Conservation (phyloP, 2,113 vertebrate species). For the Pagrus major region DNA sequence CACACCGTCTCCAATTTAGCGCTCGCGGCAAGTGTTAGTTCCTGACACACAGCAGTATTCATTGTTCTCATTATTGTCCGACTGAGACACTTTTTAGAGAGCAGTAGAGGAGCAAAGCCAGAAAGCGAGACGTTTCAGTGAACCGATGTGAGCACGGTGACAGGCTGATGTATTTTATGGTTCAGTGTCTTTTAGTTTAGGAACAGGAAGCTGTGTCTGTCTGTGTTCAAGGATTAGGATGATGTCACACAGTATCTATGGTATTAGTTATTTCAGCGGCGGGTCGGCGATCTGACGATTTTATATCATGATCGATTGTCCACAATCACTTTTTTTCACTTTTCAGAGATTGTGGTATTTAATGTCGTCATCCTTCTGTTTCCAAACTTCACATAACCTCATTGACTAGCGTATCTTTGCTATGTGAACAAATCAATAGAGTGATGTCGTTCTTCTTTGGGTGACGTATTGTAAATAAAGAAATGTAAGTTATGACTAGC, state of each 20-base stretch:
- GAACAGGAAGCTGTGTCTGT: not conserved
- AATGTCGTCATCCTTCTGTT: no score
- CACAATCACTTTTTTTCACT: no score
- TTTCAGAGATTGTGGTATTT: no score
- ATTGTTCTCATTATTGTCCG: constrained; percentile 78
- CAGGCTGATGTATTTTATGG: constrained; percentile 32
- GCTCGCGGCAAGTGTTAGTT: constrained; percentile 47
- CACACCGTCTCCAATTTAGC: constrained; percentile 71
- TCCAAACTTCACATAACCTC: no score
- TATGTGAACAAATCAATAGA: no score
- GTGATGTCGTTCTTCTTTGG: no score
- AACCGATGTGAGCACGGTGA: constrained; percentile 43
- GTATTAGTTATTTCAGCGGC: not conserved
- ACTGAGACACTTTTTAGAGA: constrained; percentile 66
- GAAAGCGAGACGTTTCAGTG: constrained; percentile 25
- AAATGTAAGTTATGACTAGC: no score
- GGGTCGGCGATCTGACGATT: no score
- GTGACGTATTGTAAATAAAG: no score
- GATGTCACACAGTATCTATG: not conserved
- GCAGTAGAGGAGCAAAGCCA: constrained; percentile 42
- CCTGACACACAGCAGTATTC: constrained; percentile 70
- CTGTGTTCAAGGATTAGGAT: not conserved
- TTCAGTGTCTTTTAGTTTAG: not conserved
- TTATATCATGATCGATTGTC: no score
- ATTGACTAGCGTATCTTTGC: no score